phyloP scores from a whole-genome alignment of 2,113 vertebrate genomes.

The Mohoua ochrocephala region DNA sequence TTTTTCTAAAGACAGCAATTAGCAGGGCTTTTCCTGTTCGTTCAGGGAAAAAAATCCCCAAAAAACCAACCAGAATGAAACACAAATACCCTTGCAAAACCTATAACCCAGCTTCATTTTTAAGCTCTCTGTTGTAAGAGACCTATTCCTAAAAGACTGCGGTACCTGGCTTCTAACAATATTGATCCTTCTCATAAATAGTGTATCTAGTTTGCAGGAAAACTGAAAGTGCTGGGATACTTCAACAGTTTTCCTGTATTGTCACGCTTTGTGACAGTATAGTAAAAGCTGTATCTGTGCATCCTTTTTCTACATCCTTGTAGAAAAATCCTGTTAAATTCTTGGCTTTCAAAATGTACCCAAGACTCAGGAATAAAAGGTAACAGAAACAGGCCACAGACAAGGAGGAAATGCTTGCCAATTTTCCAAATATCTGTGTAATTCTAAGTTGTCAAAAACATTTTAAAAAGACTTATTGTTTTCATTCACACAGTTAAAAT shows the following conservation, averaged over 20 bases:
- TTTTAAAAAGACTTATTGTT: constrained; percentile 29
- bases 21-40: neutral
- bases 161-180: constrained; percentile 26
- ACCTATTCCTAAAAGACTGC: constrained; percentile 58
- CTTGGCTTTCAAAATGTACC: neutral
- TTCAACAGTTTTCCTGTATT: constrained; percentile 24
- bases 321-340: neutral
- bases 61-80: neutral
- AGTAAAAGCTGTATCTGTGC: neutral
- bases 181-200: constrained; percentile 68
- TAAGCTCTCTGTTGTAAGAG: constrained; percentile 6
- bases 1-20: constrained; percentile 6
- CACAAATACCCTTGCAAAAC: neutral
- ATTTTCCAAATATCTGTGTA: constrained; percentile 1
- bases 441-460: constrained; percentile 9
- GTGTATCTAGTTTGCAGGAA: constrained; percentile 45
- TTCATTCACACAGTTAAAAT: constrained; percentile 44
- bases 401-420: neutral
- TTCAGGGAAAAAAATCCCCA: neutral
- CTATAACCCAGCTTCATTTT: neutral
- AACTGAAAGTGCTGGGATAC: constrained; percentile 18
- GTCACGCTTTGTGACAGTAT: neutral
- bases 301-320: no score
- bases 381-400: neutral
- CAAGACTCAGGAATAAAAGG: neutral